phyloP scores from a whole-genome alignment of 2,888 invertebrate genomes.

The Agonum fuliginosum region DNA sequence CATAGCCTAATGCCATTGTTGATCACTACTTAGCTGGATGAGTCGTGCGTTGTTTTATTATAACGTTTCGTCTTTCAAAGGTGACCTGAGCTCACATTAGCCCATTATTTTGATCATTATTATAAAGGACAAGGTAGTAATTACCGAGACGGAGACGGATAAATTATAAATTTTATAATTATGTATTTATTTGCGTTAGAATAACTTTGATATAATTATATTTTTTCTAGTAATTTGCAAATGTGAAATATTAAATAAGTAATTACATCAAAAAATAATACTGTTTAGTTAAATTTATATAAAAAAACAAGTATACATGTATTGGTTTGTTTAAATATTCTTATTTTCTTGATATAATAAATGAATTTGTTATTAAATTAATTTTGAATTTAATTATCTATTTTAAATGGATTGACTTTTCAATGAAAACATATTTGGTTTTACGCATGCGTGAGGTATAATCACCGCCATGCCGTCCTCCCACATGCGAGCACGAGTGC shows the following conservation, averaged over 20 bases:
- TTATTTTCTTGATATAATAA: no score
- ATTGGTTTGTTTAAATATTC: no score
- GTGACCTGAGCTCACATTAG: slow-evolving; percentile 54
- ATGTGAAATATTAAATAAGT: neutral
- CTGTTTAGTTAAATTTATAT: neutral
- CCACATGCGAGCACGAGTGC: slow-evolving; percentile 60
- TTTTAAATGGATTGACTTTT: slow-evolving; percentile 49
- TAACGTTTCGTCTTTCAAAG: slow-evolving; percentile 51
- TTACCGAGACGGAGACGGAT: slow-evolving; percentile 19
- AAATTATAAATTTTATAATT: slow-evolving; percentile 46
- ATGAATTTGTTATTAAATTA: neutral
- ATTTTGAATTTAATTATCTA: slow-evolving; percentile 38
- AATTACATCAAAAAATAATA: neutral
- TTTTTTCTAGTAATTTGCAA: slow-evolving; percentile 2
- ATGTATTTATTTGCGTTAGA: slow-evolving; percentile 39
- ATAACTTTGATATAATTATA: neutral
- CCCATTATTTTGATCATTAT: slow-evolving; percentile 51
- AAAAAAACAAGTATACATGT: no score
- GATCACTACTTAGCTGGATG: slow-evolving; percentile 53
- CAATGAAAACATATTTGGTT: slow-evolving; percentile 22
- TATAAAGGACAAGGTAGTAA: slow-evolving; percentile 54
- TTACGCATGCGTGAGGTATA: slow-evolving; percentile 64
- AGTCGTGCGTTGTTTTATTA: slow-evolving; percentile 46
- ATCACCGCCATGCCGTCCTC: slow-evolving; percentile 63
- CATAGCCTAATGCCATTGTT: slow-evolving; percentile 46